phyloP scores from a whole-genome alignment of 2,797 vertebrate genomes.

The Hozukius guyotensis region DNA sequence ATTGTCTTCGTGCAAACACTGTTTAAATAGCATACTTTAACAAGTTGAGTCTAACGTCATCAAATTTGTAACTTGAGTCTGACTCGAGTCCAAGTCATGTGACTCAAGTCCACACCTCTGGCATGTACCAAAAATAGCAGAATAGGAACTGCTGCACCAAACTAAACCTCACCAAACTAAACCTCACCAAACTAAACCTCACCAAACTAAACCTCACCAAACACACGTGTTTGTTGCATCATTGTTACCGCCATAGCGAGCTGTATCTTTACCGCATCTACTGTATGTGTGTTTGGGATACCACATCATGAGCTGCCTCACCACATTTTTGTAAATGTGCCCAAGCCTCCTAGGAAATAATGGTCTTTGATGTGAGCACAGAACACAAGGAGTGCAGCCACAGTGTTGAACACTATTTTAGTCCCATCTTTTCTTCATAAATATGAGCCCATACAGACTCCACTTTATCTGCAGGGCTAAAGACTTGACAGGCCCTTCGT shows the following conservation, averaged over 20 bases:
- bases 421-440: slow-evolving; percentile 8
- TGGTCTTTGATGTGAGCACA: slow-evolving; percentile 14
- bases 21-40: no score
- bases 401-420: slow-evolving; percentile 1
- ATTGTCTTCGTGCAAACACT: no score
- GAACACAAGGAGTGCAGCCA: slow-evolving; percentile 10
- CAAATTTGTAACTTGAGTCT: no score
- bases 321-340: slow-evolving; percentile 18
- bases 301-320: slow-evolving; percentile 5
- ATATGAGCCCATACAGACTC: slow-evolving; percentile 30
- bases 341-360: neutral
- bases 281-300: slow-evolving; percentile 4
- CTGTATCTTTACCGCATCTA: slow-evolving; percentile 4
- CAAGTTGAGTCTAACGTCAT: no score
- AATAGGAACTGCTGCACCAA: neutral
- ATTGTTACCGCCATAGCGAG: neutral
- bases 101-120: no score
- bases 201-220: neutral
- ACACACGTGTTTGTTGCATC: neutral
- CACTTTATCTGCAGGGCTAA: slow-evolving; percentile 45
- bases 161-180: neutral
- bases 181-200: neutral
- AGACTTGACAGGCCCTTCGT: slow-evolving; percentile 56
- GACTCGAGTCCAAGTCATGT: no score
- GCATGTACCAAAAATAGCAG: neutral